Evolutionary conservation across 2,888 invertebrate species (phyloP).

Genomic region (Drosophila nr. medialis): DNA sequence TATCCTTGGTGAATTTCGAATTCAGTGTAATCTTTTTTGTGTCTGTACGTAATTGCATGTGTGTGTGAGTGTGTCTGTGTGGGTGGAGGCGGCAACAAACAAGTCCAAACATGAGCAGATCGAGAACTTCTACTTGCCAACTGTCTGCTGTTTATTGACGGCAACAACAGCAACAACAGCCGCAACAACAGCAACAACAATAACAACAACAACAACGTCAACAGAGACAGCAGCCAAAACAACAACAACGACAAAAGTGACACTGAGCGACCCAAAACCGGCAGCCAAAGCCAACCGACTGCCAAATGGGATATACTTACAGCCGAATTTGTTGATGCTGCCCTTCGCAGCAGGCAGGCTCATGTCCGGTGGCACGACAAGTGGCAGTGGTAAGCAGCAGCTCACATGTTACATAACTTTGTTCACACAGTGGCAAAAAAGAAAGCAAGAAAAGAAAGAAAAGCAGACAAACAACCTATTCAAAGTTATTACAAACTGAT

Average conservation of each 20-base stretch:
- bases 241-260: constrained; percentile 52
- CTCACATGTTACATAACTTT: constrained; percentile 53
- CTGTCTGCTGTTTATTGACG: constrained; percentile 75
- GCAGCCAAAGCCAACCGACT: constrained; percentile 61
- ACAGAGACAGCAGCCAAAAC: constrained; percentile 42
- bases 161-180: constrained; percentile 33
- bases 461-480: constrained; percentile 18
- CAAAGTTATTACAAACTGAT: constrained; percentile 42
- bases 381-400: constrained; percentile 49
- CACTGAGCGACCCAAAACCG: constrained; percentile 59
- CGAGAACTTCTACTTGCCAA: constrained; percentile 70
- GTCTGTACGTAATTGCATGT: neutral
- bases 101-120: constrained; percentile 50
- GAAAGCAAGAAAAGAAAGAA: constrained; percentile 15
- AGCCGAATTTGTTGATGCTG: constrained; percentile 18
- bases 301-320: constrained; percentile 73
- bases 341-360: constrained; percentile 1
- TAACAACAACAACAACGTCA: constrained; percentile 33
- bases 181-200: constrained; percentile 22
- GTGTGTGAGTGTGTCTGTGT: constrained; percentile 22
- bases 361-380: constrained; percentile 50
- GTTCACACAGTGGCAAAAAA: constrained; percentile 33
- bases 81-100: constrained; percentile 34
- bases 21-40: neutral
- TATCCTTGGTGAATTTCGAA: neutral